Conservation (phyloP, 2,797 vertebrate species). For the Cephalopachus bancanus region DNA sequence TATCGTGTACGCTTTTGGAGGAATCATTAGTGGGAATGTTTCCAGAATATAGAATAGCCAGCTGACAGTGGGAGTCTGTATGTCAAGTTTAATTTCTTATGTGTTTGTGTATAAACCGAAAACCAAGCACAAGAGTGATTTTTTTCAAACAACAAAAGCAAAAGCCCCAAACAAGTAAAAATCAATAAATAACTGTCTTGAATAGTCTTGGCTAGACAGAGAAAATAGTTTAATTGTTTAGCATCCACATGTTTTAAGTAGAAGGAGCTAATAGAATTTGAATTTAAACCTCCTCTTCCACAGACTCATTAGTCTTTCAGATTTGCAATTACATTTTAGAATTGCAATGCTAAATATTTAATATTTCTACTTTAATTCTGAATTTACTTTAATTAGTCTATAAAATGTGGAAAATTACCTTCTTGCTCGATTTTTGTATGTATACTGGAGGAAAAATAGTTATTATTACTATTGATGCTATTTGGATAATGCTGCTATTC, state of each 20-base stretch:
- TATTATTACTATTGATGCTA: slow-evolving; percentile 48
- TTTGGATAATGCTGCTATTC: slow-evolving; percentile 44
- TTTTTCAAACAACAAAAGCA: slow-evolving; percentile 64
- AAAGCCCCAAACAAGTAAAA: slow-evolving; percentile 68
- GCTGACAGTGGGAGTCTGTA: not conserved
- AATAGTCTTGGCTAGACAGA: slow-evolving; percentile 62
- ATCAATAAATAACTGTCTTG: slow-evolving; percentile 52
- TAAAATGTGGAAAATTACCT: slow-evolving; percentile 27
- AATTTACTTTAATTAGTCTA: not conserved
- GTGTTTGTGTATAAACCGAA: slow-evolving; percentile 60
- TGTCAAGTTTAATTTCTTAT: slow-evolving; percentile 70
- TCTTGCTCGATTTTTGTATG: slow-evolving; percentile 59
- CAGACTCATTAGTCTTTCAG: slow-evolving; percentile 68
- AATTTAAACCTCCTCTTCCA: slow-evolving; percentile 73
- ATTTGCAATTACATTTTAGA: slow-evolving; percentile 71
- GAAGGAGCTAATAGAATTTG: slow-evolving; percentile 49
- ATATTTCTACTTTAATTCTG: slow-evolving; percentile 76
- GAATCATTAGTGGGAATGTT: not conserved
- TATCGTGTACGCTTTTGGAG: not conserved
- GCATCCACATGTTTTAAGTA: slow-evolving; percentile 8
- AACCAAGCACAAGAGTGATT: slow-evolving; percentile 62
- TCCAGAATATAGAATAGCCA: slow-evolving; percentile 32
- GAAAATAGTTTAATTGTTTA: slow-evolving; percentile 36
- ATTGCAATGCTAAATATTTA: slow-evolving; percentile 68
- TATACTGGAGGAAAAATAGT: slow-evolving; percentile 55